Evolutionary conservation across 2,113 vertebrate species (phyloP).

Genomic region (Speoplatyrhinus poulsoni): DNA sequence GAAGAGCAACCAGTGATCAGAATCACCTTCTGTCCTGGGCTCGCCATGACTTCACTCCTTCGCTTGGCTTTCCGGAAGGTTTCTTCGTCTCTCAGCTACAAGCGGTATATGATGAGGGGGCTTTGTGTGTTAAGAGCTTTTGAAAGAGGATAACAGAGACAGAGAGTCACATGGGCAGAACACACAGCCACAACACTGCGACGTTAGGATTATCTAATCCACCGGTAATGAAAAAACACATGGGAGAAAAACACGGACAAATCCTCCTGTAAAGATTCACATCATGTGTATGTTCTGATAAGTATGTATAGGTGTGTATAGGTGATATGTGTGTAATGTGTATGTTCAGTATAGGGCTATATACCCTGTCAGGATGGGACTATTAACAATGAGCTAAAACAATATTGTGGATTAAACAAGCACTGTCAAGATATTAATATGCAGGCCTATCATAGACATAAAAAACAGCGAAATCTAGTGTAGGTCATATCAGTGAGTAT

Average conservation of each 20-base stretch:
- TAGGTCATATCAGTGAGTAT: no score
- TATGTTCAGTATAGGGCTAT: no score
- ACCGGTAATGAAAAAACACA: background rate
- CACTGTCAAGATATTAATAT: no score
- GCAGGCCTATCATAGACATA: no score
- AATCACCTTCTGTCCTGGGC: constrained; percentile 75
- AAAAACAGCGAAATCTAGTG: no score
- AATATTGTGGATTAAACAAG: no score
- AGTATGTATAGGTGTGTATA: background rate
- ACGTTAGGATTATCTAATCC: constrained; percentile 45
- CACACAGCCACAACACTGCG: background rate
- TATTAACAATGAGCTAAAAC: no score
- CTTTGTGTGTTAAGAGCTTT: constrained; percentile 23
- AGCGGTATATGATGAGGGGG: constrained; percentile 31
- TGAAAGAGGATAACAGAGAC: constrained; percentile 63
- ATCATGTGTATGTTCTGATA: no score
- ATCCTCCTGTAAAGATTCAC: no score
- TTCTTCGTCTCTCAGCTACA: background rate
- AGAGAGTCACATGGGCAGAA: constrained; percentile 55
- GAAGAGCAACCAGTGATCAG: constrained; percentile 80
- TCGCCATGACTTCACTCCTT: constrained; percentile 53
- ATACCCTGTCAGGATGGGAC: no score
- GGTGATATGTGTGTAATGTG: no score
- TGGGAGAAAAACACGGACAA: no score
- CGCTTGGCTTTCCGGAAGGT: background rate